Base-by-base conservation (phyloP, 2,888 invertebrate species). In the Temnothorax rugatulus region DNA sequence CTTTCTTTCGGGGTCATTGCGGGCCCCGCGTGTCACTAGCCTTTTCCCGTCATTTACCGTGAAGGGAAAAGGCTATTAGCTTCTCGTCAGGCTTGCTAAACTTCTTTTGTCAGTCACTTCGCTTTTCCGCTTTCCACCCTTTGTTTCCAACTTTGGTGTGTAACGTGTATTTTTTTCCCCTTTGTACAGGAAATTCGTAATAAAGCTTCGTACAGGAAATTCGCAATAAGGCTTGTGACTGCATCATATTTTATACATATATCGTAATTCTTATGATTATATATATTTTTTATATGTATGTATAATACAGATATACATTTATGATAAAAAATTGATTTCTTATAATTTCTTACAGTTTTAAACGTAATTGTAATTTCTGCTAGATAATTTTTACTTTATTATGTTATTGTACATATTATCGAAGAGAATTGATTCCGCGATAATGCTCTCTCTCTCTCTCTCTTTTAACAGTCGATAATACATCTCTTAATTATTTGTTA, bases 1-100 rank as follows among this genome's bases (percentile, higher is more conserved):
- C 57, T 71, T 81, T 59, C 47, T 59, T 81, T 71, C 79, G 79
- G 73, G 79, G 47, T 81, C 79, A 73, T 9, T 13, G 47, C 59
- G 9, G 18, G 34, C 18, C 34, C 34, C 25, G 47, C 59, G 41
- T 54, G 76, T 34, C 47, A 34, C 47, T 13, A 25, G 77, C n/a
- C 69, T 69, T 54, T 77, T 69, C 44, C 54, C 38, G 41, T 38
- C 59, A 38, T 21, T 59, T 47, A 47, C 47, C 47, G 18, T 25
- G 44, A 71, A 29, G 66, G 29, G 47, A 68, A 29, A 47, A 68
- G 47, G 29, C 21, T 47, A 59, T 81, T 71, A 59, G 59, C 34
- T 79, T 57, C 13, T 79, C 29, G 54, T 44, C 50, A 21, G 66
- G 29, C 50, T 54, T 15, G 34, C 52, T 29, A 25, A n/a, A 11